phyloP scores from a whole-genome alignment of 2,888 invertebrate genomes.

The Thymelicus acteon region DNA sequence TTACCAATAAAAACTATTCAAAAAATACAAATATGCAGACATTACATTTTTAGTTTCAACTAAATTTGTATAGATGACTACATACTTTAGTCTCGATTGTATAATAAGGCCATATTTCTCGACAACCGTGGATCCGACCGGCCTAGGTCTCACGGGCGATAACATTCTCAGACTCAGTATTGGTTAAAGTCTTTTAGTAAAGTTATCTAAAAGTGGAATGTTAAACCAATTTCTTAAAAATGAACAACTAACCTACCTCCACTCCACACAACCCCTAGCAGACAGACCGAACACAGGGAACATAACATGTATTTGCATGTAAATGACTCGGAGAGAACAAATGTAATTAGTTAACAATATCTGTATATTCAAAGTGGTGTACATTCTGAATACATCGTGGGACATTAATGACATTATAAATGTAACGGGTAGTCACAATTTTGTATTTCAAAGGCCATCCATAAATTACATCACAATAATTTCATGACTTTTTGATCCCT shows the following conservation, averaged over 20 bases:
- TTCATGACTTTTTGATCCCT: no score
- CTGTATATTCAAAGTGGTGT: neutral
- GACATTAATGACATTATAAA: neutral
- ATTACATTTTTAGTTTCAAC: conserved; percentile 7
- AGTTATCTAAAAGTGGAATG: conserved; percentile 54
- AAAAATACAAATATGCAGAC: conserved; percentile 35
- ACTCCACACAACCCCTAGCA: conserved; percentile 31
- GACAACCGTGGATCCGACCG: conserved; percentile 25
- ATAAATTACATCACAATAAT: no score
- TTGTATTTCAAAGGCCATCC: neutral
- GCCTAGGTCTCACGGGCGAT: conserved; percentile 38
- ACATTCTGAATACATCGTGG: neutral
- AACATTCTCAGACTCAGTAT: conserved; percentile 46
- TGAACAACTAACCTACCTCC: conserved; percentile 33
- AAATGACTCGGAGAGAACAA: neutral
- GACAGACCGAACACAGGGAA: conserved; percentile 15
- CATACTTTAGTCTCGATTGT: conserved; percentile 7
- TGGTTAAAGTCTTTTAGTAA: conserved; percentile 46
- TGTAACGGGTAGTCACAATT: neutral
- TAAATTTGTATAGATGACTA: conserved; percentile 21
- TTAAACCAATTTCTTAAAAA: conserved; percentile 60
- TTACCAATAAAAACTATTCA: conserved; percentile 31
- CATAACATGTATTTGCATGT: neutral
- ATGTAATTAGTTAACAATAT: neutral
- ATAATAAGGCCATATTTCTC: conserved; percentile 32